A percentile compares a stretch with the other conserved stretches of the same genome.
These are phyloP conservation scores for Cetoscarus ocellatus DNA, from an alignment of 2,797 vertebrate genomes.

Conservation along the genomic window DNA sequence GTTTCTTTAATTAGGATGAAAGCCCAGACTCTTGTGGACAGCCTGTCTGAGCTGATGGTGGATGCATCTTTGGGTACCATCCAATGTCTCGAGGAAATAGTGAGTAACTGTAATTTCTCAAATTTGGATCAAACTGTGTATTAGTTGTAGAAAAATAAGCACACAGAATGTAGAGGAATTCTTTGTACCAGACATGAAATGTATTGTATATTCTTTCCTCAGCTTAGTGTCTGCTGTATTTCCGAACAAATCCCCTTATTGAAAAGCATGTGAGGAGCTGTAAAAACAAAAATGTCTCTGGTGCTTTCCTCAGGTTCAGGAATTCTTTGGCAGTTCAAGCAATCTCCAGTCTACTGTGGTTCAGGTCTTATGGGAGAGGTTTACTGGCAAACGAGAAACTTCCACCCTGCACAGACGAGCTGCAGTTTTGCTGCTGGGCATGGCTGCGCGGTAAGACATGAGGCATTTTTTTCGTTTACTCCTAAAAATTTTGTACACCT, in stretches of 20 bases:
- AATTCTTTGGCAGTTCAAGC: constrained; percentile 91
- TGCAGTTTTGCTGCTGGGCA: constrained; percentile 92
- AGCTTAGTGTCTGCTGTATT: background rate
- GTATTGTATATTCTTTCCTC: background rate
- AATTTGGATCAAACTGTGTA: background rate
- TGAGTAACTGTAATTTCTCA: constrained; percentile 78
- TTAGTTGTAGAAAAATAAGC: background rate
- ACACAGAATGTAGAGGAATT: background rate
- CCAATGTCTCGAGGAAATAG: constrained; percentile 96
- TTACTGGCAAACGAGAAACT: constrained; percentile 88
- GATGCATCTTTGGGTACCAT: constrained; percentile 91
- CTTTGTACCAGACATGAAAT: constrained; percentile 1
- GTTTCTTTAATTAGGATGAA: constrained; percentile 81
- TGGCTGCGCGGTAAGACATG: constrained; percentile 91
- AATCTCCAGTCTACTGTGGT: constrained; percentile 85
- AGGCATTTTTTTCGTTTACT: background rate
- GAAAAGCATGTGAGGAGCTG: background rate
- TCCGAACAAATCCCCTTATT: background rate
- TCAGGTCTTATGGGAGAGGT: constrained; percentile 93
- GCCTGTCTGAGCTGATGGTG: constrained; percentile 91
- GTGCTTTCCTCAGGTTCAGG: constrained; percentile 86
- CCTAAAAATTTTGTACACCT: background rate
- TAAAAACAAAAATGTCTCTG: constrained; percentile 29
- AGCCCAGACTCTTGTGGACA: constrained; percentile 90
- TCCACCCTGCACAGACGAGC: constrained; percentile 85